Evolutionary conservation across 2,113 vertebrate species (phyloP).

Genomic region (Xenus cinereus): DNA sequence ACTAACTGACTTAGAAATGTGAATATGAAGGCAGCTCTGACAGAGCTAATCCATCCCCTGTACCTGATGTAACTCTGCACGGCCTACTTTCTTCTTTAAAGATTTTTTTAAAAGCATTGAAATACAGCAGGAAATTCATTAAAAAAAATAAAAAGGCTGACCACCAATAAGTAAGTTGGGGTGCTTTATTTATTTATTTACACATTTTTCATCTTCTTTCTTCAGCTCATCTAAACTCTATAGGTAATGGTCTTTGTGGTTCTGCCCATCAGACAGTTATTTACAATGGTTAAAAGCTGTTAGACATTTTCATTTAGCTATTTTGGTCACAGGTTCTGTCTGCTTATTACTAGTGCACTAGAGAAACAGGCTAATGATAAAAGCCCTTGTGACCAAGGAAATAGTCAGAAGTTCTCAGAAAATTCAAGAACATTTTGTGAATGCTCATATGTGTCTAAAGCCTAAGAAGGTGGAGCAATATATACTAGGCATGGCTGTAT

Average conservation of each 20-base stretch:
- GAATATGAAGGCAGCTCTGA: background rate
- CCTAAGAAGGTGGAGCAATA: background rate
- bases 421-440: background rate
- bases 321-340: background rate
- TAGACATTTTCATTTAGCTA: background rate
- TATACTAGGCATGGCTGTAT: background rate
- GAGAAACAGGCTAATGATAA: background rate
- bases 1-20: background rate
- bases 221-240: background rate
- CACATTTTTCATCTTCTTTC: background rate
- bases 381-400: background rate
- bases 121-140: background rate
- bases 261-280: background rate
- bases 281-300: background rate
- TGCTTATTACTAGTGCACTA: background rate
- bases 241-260: background rate
- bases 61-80: background rate
- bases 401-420: background rate
- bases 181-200: background rate
- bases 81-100: background rate
- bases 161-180: background rate
- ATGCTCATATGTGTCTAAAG: background rate
- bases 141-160: background rate
- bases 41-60: background rate
- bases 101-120: background rate